Conservation (phyloP, 2,888 invertebrate genomes). For the Aromia moschata region DNA sequence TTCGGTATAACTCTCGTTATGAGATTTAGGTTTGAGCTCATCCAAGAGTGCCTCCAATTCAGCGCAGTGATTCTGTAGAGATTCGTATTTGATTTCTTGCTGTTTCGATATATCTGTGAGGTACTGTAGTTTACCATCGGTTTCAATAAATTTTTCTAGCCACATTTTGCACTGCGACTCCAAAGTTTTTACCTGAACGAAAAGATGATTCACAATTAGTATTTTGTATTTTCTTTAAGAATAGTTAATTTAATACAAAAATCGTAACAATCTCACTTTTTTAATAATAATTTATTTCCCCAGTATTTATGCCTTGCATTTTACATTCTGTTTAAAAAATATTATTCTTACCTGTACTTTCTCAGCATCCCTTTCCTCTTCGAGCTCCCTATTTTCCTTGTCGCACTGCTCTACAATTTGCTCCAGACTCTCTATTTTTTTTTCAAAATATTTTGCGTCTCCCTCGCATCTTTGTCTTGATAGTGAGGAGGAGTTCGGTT, state of each 20-base stretch:
- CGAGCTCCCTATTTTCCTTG: slow-evolving; percentile 65
- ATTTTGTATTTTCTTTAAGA: no score
- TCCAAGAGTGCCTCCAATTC: slow-evolving; percentile 64
- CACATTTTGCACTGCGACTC: slow-evolving; percentile 54
- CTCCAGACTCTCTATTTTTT: slow-evolving; percentile 67
- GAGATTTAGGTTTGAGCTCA: slow-evolving; percentile 52
- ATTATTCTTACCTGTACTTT: slow-evolving; percentile 62
- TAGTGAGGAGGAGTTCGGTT: slow-evolving; percentile 53
- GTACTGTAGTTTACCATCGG: slow-evolving; percentile 50
- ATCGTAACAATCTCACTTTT: no score
- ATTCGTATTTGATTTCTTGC: slow-evolving; percentile 50
- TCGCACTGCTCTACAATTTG: slow-evolving; percentile 65
- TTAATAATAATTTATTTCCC: no score
- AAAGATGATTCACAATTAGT: no score
- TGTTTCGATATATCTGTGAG: slow-evolving; percentile 49
- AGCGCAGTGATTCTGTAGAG: slow-evolving; percentile 50
- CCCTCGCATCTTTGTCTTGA: slow-evolving; percentile 49
- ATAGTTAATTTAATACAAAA: no score
- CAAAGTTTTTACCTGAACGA: slow-evolving; percentile 60
- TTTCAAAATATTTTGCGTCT: slow-evolving; percentile 55
- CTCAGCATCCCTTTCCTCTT: slow-evolving; percentile 65
- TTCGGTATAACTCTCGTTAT: slow-evolving; percentile 48
- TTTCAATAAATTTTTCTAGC: slow-evolving; percentile 52
- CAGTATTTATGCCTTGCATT: no score
- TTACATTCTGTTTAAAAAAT: no score